Percentiles rank a stretch among this genome's conserved stretches.
phyloP scores from a whole-genome alignment of 2,797 vertebrate species.

The Trachurus trachurus region DNA sequence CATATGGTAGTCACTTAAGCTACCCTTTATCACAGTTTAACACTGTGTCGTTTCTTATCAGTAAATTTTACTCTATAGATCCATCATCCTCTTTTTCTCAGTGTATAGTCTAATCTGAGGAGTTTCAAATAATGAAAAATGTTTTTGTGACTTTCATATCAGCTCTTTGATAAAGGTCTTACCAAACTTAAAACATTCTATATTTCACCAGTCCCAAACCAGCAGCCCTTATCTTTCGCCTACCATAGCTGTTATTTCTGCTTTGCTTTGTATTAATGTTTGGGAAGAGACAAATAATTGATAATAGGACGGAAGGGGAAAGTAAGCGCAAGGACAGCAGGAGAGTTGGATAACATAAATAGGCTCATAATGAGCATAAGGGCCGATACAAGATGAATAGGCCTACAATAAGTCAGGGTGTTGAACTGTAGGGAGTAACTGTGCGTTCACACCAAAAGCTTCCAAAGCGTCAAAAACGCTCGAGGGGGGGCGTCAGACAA shows the following conservation, averaged over 20 bases:
- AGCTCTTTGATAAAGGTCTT: background rate
- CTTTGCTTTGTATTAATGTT: background rate
- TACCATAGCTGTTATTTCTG: background rate
- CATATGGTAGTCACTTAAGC: background rate
- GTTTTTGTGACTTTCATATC: background rate
- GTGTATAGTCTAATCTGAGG: background rate
- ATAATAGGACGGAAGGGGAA: background rate
- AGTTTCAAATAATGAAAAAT: background rate
- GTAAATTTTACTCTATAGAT: constrained; percentile 18
- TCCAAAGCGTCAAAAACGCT: no score
- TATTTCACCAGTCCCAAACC: background rate
- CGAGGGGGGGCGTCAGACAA: no score
- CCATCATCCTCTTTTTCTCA: background rate
- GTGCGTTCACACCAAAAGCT: no score
- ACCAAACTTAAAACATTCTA: no score
- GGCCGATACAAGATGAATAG: no score
- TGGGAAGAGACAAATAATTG: background rate
- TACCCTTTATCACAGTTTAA: constrained; percentile 6
- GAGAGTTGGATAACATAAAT: background rate
- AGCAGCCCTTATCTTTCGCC: background rate
- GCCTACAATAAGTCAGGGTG: no score
- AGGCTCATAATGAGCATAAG: background rate
- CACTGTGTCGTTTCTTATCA: constrained; percentile 9
- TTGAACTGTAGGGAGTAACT: no score
- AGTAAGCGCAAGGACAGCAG: background rate